Conservation (phyloP, 2,888 invertebrate species). For the Chrysodeixis includens region DNA sequence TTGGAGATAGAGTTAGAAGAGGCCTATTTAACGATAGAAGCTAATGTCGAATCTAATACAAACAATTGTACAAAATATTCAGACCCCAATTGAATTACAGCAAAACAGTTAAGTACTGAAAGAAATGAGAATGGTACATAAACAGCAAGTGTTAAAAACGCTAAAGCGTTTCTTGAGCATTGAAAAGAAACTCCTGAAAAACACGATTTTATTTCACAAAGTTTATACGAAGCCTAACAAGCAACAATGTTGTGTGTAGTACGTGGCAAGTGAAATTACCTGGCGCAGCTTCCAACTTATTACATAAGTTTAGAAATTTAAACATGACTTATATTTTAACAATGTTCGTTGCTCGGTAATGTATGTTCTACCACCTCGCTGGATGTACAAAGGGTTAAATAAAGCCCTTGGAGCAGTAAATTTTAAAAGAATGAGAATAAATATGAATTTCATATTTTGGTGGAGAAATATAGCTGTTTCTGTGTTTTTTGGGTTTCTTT, state of each 20-base stretch:
- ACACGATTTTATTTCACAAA: slow-evolving; percentile 3
- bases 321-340: slow-evolving; percentile 42
- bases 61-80: too few relatives aligned
- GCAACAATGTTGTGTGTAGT: slow-evolving; percentile 11
- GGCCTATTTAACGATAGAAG: too few relatives aligned
- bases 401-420: slow-evolving; percentile 14
- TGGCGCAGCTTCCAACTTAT: slow-evolving; percentile 31
- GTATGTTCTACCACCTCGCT: slow-evolving; percentile 32
- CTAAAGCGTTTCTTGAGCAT: not conserved
- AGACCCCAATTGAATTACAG: too few relatives aligned
- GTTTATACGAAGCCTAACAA: slow-evolving; percentile 10
- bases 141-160: not conserved
- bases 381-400: slow-evolving; percentile 28
- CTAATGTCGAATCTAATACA: too few relatives aligned
- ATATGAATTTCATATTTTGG: not conserved
- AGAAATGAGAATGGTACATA: too few relatives aligned
- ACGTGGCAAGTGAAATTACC: slow-evolving; percentile 29
- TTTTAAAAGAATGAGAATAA: not conserved
- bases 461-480: not conserved
- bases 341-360: slow-evolving; percentile 37
- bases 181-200: not conserved
- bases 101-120: too few relatives aligned
- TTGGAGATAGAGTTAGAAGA: too few relatives aligned
- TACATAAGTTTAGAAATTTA: slow-evolving; percentile 46
- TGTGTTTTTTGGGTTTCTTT: not conserved